Conservation (phyloP, 2,888 invertebrate species). For the Epinotia ramella region DNA sequence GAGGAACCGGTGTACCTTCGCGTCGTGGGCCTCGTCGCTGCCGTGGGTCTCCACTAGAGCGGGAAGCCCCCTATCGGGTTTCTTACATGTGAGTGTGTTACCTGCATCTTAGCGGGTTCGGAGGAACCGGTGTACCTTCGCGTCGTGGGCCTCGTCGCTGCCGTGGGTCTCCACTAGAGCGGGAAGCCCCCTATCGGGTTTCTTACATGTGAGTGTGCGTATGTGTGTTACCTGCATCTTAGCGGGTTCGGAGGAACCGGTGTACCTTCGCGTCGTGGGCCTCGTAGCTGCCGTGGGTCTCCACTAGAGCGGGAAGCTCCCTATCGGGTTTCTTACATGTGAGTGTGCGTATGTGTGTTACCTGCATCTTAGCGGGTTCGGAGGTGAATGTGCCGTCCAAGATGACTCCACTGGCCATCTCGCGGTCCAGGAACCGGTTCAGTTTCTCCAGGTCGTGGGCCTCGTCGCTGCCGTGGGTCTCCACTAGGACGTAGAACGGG, state of each 20-base stretch:
- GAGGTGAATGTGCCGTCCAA: slow-evolving; percentile 93
- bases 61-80: too few species aligned
- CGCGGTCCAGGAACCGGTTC: slow-evolving; percentile 89
- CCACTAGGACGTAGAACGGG: slow-evolving; percentile 94
- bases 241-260: slow-evolving; percentile 91
- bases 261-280: slow-evolving; percentile 95
- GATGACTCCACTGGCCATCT: slow-evolving; percentile 90
- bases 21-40: too few species aligned
- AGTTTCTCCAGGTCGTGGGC: slow-evolving; percentile 96
- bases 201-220: slow-evolving; percentile 53
- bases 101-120: too few species aligned
- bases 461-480: slow-evolving; percentile 94
- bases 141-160: slow-evolving; percentile 93
- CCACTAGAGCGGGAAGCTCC: slow-evolving; percentile 92
- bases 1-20: too few species aligned
- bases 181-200: slow-evolving; percentile 88
- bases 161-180: slow-evolving; percentile 96
- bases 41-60: too few species aligned
- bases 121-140: slow-evolving; percentile 92
- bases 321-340: slow-evolving; percentile 82
- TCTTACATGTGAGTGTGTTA: too few species aligned
- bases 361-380: slow-evolving; percentile 93
- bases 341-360: slow-evolving; percentile 58
- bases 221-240: slow-evolving; percentile 85
- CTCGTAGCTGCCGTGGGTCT: slow-evolving; percentile 94